Base-by-base conservation (phyloP, 2,888 invertebrate species). In the Cryptocheilus praepositus region DNA sequence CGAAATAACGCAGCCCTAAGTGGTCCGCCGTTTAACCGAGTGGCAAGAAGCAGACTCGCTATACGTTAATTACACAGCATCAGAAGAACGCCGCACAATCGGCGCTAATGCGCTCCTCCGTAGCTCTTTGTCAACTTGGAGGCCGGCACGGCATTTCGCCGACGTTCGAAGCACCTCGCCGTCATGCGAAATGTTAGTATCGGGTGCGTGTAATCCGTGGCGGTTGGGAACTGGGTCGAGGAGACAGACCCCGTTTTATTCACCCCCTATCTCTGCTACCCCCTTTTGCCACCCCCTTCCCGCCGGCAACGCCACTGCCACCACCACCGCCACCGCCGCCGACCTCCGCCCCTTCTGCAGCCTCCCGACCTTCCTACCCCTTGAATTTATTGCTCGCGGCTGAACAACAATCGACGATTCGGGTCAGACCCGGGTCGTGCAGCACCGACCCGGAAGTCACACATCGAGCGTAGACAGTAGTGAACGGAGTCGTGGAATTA, bases 381-480 rank as follows among this genome's bases (percentile, higher is more conserved):
- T 68, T 67, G 70, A 78, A 81, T 81, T 81, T 81, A 81, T 81
- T 72, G 76, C 77, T 74, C 73, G 77, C 74, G 67, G 68, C 71
- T 70, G 79, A 78, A 78, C 78, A 81, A 79, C 79, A 81, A 79
- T 82, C 77, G 70, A 16, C 73, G 79, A 81, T 77, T 81, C 77
- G 74, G 79, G 79, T 80, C 79, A 76, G 69, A 68, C 55, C 49
- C 71, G 67, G 68, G 61, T 70, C 49, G 61, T 57, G 62, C 62
- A 64, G 55, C 70, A n/a, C 59, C 58, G 64, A 74, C 60, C 70
- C 64, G 70, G 71, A 76, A 73, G 61, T 64, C 66, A 49, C 49
- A 49, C 16, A 60, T 18, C 55, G 36, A 61, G 54, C 28, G 60
- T 52, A 57, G 52, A 18, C 53, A 46, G 46, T 22, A 28, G n/a